A percentile compares a stretch with the other conserved stretches of the same genome.
phyloP scores from a whole-genome alignment of 2,797 vertebrate species.

The Periparus ater region DNA sequence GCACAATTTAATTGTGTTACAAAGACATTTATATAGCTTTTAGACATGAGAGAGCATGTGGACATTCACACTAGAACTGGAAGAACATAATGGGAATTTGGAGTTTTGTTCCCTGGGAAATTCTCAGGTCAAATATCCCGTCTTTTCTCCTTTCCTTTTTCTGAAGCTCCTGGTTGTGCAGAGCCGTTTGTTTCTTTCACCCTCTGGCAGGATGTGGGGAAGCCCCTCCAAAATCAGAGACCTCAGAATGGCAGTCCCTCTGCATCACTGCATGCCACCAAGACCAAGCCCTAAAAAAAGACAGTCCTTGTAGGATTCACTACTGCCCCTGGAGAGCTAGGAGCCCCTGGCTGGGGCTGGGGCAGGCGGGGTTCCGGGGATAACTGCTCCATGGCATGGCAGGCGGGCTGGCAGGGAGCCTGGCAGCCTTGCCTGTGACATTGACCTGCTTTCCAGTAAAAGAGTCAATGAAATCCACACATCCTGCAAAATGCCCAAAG shows the following conservation, averaged over 20 bases:
- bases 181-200: not conserved
- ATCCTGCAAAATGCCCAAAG: not conserved
- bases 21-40: not conserved
- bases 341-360: not conserved
- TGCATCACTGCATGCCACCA: not conserved
- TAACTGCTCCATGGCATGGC: not conserved
- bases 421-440: conserved; percentile 2
- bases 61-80: not conserved
- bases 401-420: not conserved
- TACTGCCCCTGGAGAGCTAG: not conserved
- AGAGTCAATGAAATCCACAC: conserved; percentile 40
- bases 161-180: not conserved
- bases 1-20: not conserved
- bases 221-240: not conserved
- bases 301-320: not conserved
- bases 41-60: not conserved
- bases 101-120: not conserved
- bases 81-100: not conserved
- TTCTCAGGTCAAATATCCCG: not conserved
- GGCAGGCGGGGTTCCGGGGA: not conserved
- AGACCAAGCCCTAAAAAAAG: not conserved
- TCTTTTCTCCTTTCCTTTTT: not conserved
- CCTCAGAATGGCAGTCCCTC: not conserved
- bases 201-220: not conserved
- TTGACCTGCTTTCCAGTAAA: conserved; percentile 60